A percentile compares a stretch with the other conserved stretches of the same genome.
Conservation (phyloP, 2,797 vertebrate genomes). For the Zalophus californianus region DNA sequence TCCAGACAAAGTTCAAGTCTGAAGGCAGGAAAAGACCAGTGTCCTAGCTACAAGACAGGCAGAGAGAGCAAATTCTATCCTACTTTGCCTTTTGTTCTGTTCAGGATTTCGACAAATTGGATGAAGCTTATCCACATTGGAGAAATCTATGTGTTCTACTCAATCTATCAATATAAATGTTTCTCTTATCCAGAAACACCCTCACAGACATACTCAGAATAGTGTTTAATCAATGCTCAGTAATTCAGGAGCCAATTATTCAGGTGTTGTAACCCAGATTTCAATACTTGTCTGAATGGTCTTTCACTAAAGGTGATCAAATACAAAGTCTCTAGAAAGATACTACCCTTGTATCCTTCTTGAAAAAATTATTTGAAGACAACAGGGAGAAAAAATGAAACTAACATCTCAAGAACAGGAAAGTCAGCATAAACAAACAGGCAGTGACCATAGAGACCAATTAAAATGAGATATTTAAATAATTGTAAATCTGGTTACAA, state of each 20-base stretch:
- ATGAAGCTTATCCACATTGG: neutral
- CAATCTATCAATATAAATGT: neutral
- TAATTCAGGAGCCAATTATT: slow-evolving; percentile 58
- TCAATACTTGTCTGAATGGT: slow-evolving; percentile 6
- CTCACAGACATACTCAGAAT: neutral
- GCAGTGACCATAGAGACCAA: neutral
- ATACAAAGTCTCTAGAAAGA: neutral
- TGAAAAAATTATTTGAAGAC: slow-evolving; percentile 48
- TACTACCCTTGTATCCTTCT: neutral
- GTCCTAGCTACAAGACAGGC: neutral
- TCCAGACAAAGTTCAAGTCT: neutral
- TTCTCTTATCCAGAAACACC: neutral
- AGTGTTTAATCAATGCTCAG: neutral
- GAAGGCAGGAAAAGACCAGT: neutral
- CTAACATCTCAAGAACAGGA: slow-evolving; percentile 22
- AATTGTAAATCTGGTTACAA: slow-evolving; percentile 29
- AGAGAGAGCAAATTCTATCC: neutral
- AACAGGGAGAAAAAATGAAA: slow-evolving; percentile 15
- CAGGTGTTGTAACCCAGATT: slow-evolving; percentile 16
- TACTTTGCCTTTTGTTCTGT: neutral
- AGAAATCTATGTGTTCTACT: neutral
- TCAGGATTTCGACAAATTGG: neutral
- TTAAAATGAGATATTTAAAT: slow-evolving; percentile 58
- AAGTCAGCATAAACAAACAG: slow-evolving; percentile 27
- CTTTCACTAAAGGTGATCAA: slow-evolving; percentile 39